Percentiles rank a stretch among this genome's conserved stretches.
phyloP scores from a whole-genome alignment of 2,113 vertebrate genomes.

The Saguinus midas region DNA sequence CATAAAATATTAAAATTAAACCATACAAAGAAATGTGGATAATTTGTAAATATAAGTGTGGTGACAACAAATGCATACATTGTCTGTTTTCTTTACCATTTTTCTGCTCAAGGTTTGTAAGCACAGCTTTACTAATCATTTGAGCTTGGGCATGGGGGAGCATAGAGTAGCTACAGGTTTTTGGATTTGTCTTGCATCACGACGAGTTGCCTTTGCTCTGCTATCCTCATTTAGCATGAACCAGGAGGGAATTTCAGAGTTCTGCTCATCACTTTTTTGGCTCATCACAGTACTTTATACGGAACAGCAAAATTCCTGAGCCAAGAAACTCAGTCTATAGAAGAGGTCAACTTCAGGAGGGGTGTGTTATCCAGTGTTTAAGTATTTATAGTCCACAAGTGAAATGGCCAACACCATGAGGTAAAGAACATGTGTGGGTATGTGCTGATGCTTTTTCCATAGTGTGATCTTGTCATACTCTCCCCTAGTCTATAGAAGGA shows the following conservation, averaged over 20 bases:
- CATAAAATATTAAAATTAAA: neutral
- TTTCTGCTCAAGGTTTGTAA: neutral
- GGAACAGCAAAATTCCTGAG: neutral
- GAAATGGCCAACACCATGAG: conserved; percentile 37
- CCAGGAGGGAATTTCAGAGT: conserved; percentile 22
- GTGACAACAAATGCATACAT: neutral
- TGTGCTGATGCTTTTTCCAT: neutral
- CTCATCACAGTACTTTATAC: conserved; percentile 26
- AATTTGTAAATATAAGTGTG: neutral
- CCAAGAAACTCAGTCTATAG: conserved; percentile 54
- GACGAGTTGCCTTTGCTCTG: neutral
- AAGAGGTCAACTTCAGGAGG: conserved; percentile 54
- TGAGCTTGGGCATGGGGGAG: neutral
- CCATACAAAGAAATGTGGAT: neutral
- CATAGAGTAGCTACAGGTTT: neutral
- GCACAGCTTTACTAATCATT: neutral
- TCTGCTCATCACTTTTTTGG: conserved; percentile 59
- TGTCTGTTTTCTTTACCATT: neutral
- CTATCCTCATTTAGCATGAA: conserved; percentile 50
- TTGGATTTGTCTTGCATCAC: neutral
- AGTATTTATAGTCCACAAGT: conserved; percentile 49
- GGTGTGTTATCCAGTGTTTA: conserved; percentile 50
- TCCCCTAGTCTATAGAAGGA: neutral
- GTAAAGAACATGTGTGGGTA: neutral
- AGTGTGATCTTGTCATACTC: neutral